These are phyloP conservation scores for Numenius arquata DNA, from an alignment of 2,113 vertebrate genomes.

Conservation along the genomic window DNA sequence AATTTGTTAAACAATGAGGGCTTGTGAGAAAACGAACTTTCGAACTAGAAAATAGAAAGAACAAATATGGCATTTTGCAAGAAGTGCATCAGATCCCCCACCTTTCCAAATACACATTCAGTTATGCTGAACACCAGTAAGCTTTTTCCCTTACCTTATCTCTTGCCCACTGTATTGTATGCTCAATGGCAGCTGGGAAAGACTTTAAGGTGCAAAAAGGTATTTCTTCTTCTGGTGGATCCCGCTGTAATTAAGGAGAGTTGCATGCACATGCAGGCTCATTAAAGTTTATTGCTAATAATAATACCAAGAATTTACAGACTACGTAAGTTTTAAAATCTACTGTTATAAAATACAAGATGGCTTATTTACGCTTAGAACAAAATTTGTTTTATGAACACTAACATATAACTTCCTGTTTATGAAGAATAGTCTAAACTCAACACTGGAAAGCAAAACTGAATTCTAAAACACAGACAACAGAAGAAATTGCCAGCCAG, in stretches of 20 bases:
- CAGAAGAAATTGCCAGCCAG: background rate
- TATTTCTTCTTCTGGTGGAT: conserved; percentile 98
- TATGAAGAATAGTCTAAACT: background rate
- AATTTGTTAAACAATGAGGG: conserved; percentile 95
- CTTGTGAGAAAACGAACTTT: conserved; percentile 93
- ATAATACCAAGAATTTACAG: background rate
- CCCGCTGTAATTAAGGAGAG: conserved; percentile 77
- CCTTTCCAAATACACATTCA: background rate
- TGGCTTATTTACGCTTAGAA: background rate
- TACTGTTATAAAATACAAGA: background rate
- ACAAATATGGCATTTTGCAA: background rate
- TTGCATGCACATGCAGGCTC: background rate
- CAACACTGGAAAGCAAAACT: background rate
- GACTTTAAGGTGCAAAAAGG: conserved; percentile 99
- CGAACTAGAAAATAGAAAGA: conserved; percentile 84
- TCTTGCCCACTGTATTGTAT: conserved; percentile 98
- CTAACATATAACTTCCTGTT: background rate
- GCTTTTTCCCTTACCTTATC: conserved; percentile 84
- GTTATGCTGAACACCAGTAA: background rate
- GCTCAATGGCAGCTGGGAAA: conserved; percentile 96
- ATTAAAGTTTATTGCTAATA: background rate
- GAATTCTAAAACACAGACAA: background rate
- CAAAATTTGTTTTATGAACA: background rate
- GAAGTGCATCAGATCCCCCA: background rate
- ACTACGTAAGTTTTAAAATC: background rate